Base-by-base conservation (phyloP, 2,113 vertebrate genomes). In the Psammodynastes pulverulentus region DNA sequence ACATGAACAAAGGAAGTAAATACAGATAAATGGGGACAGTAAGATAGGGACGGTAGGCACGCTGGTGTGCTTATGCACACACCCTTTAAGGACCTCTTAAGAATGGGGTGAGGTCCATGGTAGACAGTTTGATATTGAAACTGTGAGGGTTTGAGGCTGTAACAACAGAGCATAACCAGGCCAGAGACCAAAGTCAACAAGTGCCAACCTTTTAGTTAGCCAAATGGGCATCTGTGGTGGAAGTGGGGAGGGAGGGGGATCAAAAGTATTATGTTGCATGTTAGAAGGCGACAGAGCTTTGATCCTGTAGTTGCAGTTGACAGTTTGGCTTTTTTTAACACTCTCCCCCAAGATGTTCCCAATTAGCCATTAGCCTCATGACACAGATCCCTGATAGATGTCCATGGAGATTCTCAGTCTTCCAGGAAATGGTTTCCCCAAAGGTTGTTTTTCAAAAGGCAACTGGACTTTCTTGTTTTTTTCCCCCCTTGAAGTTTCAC, bases 121-220 rank as follows among this genome's bases (percentile, higher is more conserved):
- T n/a, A n/a, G n/a, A n/a, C n/a, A n/a, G n/a, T n/a, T n/a, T n/a
- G n/a, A n/a, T n/a, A n/a, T n/a, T n/a, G n/a, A n/a, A n/a, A n/a
- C n/a, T n/a, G n/a, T n/a, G n/a, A n/a, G n/a, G n/a, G n/a, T n/a
- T n/a, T n/a, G n/a, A n/a, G n/a, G n/a, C n/a, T n/a, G n/a, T n/a
- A n/a, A n/a, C n/a, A n/a, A n/a, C n/a, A n/a, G n/a, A n/a, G n/a
- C n/a, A n/a, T 89, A 93, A 88, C 86, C 86, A 52, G 23, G 95
- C 2, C 17, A 51, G 88, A 93, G 39, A 67, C 94, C 93, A 94
- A 96, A 94, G 8, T 94, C 94, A 96, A 92, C 91, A 94, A 84
- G 62, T 53, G 34, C 92, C 17, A 86, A 53, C 23, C n/a, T 85
- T 87, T 26, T 6, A 54, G 92, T 95, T 94, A 94, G 91, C 93